Evolutionary conservation across 2,797 vertebrate genomes (phyloP).

Genomic region (Micropoecilia bifurca): DNA sequence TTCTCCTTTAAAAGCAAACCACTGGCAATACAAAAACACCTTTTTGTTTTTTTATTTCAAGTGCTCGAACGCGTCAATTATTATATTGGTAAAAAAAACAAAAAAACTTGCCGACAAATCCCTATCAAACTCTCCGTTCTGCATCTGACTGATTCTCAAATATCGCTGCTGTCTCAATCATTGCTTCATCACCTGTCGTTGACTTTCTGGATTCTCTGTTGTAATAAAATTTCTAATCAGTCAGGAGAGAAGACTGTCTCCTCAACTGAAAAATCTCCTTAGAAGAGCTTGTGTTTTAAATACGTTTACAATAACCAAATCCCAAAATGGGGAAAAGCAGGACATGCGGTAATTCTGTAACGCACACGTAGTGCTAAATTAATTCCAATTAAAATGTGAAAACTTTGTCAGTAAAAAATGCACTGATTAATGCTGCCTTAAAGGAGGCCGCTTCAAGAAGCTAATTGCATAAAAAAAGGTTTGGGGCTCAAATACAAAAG

Average conservation of each 20-base stretch:
- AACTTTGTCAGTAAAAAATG: slow-evolving; percentile 13
- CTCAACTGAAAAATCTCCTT: slow-evolving; percentile 45
- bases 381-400: slow-evolving; percentile 1
- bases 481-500: slow-evolving; percentile 5
- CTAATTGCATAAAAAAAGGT: not conserved
- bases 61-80: slow-evolving; percentile 31
- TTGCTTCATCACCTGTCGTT: slow-evolving; percentile 78
- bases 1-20: slow-evolving; percentile 36
- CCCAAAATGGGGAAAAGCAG: not conserved
- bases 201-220: slow-evolving; percentile 75
- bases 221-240: slow-evolving; percentile 78
- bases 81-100: slow-evolving; percentile 36
- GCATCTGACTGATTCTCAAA: slow-evolving; percentile 19
- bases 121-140: slow-evolving; percentile 31
- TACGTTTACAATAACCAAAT: slow-evolving; percentile 23
- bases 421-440: slow-evolving; percentile 1
- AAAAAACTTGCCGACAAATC: slow-evolving; percentile 23
- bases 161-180: slow-evolving; percentile 45
- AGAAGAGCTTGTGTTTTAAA: slow-evolving; percentile 39
- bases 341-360: not conserved
- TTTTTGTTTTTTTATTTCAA: slow-evolving; percentile 7
- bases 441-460: slow-evolving; percentile 7
- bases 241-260: slow-evolving; percentile 70
- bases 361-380: not conserved
- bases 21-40: slow-evolving; percentile 18